phyloP scores from a whole-genome alignment of 2,797 vertebrate genomes.

The Adrianichthys oophorus region DNA sequence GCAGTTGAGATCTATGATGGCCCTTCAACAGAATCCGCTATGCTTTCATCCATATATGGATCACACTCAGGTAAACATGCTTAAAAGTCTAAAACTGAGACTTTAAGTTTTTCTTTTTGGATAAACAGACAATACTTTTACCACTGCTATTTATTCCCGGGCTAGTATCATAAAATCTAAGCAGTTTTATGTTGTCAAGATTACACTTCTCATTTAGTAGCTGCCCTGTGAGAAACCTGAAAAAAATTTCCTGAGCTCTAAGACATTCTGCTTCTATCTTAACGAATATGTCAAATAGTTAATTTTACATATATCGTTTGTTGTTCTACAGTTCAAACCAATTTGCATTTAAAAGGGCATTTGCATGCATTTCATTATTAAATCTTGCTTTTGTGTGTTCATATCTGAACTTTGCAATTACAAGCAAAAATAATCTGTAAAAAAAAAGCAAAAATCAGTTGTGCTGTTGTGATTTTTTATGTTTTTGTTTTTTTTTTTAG shows the following conservation, averaged over 20 bases:
- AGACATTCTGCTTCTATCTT: not conserved
- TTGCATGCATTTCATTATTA: not conserved
- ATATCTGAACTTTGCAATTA: not conserved
- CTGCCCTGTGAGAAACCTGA: not conserved
- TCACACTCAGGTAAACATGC: slow-evolving; percentile 90
- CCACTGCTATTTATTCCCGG: slow-evolving; percentile 2
- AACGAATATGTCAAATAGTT: not conserved
- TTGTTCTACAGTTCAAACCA: not conserved
- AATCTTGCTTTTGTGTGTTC: not conserved
- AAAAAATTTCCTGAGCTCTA: not conserved
- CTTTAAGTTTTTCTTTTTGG: no score
- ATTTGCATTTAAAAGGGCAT: not conserved
- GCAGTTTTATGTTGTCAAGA: not conserved
- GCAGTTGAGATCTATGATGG: slow-evolving; percentile 95
- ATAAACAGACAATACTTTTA: not conserved
- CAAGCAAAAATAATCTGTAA: not conserved
- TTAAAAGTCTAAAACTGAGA: not conserved
- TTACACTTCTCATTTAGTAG: not conserved
- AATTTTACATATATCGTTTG: not conserved
- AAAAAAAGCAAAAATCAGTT: not conserved
- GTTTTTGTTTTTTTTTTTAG: slow-evolving; percentile 63
- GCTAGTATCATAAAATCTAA: slow-evolving; percentile 6
- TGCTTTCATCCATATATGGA: slow-evolving; percentile 93
- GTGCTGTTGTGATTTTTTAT: not conserved
- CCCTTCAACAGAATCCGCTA: slow-evolving; percentile 84